These are phyloP conservation scores for Patella depressa DNA, from an alignment of 2,888 invertebrate species.

Conservation along the genomic window DNA sequence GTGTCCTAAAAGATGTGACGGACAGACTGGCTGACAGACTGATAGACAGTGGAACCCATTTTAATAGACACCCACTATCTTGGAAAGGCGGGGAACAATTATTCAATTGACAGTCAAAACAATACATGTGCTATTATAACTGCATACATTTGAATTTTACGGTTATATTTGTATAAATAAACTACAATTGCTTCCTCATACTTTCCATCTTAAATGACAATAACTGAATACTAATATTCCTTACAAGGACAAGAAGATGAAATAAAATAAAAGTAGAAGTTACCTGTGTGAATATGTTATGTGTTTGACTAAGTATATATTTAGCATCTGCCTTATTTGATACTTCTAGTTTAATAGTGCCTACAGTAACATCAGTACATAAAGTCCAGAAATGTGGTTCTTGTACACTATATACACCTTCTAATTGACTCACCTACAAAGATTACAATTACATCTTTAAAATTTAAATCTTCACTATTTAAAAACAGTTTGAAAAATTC, in stretches of 20 bases:
- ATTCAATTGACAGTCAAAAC: too few relatives aligned
- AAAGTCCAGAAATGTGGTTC: conserved; percentile 99
- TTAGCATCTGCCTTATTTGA: conserved; percentile 91
- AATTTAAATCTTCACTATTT: not conserved
- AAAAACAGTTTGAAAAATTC: too few relatives aligned
- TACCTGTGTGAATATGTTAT: conserved; percentile 90
- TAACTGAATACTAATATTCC: too few relatives aligned
- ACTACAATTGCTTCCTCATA: too few relatives aligned
- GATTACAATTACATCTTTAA: conserved; percentile 10
- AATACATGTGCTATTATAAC: too few relatives aligned
- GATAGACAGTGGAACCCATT: too few relatives aligned
- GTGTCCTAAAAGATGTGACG: too few relatives aligned
- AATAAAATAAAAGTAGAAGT: conserved; percentile 11
- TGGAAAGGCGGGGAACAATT: too few relatives aligned
- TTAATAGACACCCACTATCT: too few relatives aligned
- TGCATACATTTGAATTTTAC: conserved; percentile 13
- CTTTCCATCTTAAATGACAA: too few relatives aligned
- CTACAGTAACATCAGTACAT: conserved; percentile 93
- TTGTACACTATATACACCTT: conserved; percentile 95
- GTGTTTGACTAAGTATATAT: conserved; percentile 92
- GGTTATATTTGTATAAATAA: too few relatives aligned
- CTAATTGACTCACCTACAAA: conserved; percentile 79
- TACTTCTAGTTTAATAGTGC: conserved; percentile 95
- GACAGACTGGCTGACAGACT: too few relatives aligned
- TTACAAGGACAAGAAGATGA: not conserved